Percentiles rank a stretch among this genome's conserved stretches.
phyloP scores from a whole-genome alignment of 2,113 vertebrate genomes.

The Mesocricetus auratus region DNA sequence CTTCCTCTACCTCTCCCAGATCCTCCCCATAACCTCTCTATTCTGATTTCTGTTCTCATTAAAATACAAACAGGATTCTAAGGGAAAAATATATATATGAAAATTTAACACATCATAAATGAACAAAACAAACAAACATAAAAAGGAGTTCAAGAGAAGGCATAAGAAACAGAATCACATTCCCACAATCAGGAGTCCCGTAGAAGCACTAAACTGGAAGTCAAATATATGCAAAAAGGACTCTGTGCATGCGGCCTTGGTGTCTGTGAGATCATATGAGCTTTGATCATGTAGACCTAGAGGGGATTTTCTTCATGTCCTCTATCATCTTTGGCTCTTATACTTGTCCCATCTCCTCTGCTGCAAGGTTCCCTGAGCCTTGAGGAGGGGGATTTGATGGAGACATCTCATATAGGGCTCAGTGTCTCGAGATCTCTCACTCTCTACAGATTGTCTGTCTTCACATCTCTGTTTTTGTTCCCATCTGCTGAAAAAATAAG shows the following conservation, averaged over 20 bases:
- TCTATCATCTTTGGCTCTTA: not conserved
- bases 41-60: not conserved
- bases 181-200: not conserved
- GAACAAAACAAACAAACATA: not conserved
- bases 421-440: not conserved
- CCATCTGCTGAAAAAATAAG: not conserved
- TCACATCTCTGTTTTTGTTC: not conserved
- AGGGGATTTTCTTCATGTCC: not conserved
- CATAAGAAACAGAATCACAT: not conserved
- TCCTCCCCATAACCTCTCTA: not conserved
- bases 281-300: not conserved
- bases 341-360: not conserved
- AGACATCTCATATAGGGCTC: not conserved
- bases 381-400: not conserved
- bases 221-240: no score
- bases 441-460: not conserved
- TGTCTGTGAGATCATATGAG: not conserved
- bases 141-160: not conserved
- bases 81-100: not conserved
- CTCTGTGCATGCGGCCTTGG: not conserved
- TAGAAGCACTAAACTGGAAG: not conserved
- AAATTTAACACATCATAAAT: not conserved
- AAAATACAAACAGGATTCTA: not conserved
- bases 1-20: not conserved
- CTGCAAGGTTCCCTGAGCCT: not conserved